Percentiles rank a stretch among this genome's conserved stretches.
phyloP scores from a whole-genome alignment of 2,113 vertebrate species.

The Chrysochloris asiatica region DNA sequence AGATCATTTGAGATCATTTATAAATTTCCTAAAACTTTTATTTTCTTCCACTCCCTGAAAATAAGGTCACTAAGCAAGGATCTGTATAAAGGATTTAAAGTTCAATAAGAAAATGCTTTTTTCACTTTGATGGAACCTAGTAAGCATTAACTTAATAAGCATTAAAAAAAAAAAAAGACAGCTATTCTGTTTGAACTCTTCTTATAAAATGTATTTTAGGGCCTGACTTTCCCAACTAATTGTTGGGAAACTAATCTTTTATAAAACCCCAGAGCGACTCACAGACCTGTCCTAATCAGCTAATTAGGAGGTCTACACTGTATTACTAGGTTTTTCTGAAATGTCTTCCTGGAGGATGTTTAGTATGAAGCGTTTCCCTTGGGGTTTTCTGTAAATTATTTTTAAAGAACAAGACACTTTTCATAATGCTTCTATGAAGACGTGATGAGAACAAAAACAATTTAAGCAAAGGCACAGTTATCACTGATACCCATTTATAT shows the following conservation, averaged over 20 bases:
- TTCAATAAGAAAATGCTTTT: constrained; percentile 37
- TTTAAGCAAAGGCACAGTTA: background rate
- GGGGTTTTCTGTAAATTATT: constrained; percentile 8
- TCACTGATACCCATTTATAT: background rate
- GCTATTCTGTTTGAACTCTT: constrained; percentile 54
- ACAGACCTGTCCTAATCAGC: background rate
- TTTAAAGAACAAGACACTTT: constrained; percentile 46
- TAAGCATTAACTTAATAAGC: constrained; percentile 18
- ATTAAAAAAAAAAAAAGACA: constrained; percentile 30
- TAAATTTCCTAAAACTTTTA: background rate
- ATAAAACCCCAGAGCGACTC: constrained; percentile 2
- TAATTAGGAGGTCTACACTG: constrained; percentile 38
- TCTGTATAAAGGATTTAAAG: constrained; percentile 19
- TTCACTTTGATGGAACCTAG: constrained; percentile 32
- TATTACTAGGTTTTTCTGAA: background rate
- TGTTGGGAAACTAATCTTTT: constrained; percentile 49
- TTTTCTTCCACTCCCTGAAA: background rate
- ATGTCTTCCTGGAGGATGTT: background rate
- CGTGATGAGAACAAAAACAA: background rate
- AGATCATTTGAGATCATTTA: background rate
- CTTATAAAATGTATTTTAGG: background rate
- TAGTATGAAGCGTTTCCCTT: constrained; percentile 2
- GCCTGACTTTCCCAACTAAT: constrained; percentile 40
- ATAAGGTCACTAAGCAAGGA: background rate
- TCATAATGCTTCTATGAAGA: background rate